A percentile compares a stretch with the other conserved stretches of the same genome.
Conservation (phyloP, 1,140 invertebrate genomes). For the Calosoma granatense region DNA sequence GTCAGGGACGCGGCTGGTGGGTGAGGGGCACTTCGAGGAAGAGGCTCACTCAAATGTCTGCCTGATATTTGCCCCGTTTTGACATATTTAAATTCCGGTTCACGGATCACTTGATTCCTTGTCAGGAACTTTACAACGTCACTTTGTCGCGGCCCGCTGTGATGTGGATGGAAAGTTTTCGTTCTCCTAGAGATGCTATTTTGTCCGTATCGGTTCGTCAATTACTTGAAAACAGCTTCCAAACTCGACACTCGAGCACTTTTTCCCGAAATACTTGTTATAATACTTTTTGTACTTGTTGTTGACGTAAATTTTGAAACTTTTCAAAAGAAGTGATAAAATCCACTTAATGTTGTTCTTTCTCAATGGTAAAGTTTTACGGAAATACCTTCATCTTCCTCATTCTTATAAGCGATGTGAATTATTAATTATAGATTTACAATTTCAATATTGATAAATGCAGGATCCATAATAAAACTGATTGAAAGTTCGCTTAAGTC, state of each 20-base stretch:
- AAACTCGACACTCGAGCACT: background rate
- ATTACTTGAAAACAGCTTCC: background rate
- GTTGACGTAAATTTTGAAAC: background rate
- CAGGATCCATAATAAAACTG: background rate
- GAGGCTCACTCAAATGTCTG: constrained; percentile 17
- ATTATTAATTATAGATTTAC: background rate
- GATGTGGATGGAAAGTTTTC: too few species aligned
- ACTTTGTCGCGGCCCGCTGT: background rate
- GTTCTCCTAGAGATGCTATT: background rate
- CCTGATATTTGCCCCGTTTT: constrained; percentile 20
- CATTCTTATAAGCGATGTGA: background rate
- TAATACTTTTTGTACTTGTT: background rate
- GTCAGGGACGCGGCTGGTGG: background rate
- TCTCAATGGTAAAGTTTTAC: background rate
- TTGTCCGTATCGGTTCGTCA: background rate
- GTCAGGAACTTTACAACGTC: constrained; percentile 16
- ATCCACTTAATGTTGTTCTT: background rate
- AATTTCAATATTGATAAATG: background rate
- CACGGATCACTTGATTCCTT: constrained; percentile 19
- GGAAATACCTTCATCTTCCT: too few species aligned
- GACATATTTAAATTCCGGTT: constrained; percentile 20
- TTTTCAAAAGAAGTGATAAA: background rate
- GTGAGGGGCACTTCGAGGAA: constrained; percentile 10
- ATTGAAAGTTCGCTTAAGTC: too few species aligned
- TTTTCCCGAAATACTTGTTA: background rate